Evolutionary conservation across 1,140 invertebrate genomes (phyloP).

Genomic region (Anoplolepis gracilipes): DNA sequence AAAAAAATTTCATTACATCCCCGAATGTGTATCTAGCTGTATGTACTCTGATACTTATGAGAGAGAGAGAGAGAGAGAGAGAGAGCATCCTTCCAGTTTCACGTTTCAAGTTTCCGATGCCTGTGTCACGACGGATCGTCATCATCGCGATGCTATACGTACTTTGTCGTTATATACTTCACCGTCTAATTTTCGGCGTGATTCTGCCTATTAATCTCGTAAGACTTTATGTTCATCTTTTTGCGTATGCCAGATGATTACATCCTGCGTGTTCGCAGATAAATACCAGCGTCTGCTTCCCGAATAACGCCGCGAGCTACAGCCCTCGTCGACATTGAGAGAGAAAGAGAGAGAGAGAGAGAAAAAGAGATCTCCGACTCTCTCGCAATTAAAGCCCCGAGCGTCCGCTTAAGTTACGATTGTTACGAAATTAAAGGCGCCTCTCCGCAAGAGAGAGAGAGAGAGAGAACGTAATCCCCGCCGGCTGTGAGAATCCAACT

Average conservation of each 20-base stretch:
- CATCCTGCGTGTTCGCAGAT: slow-evolving; percentile 28
- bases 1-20: not conserved
- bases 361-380: not conserved
- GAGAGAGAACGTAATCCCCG: slow-evolving; percentile 15
- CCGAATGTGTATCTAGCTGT: too few relatives aligned
- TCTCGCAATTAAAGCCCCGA: slow-evolving; percentile 43
- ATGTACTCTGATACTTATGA: not conserved
- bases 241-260: slow-evolving; percentile 31
- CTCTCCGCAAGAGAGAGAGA: not conserved
- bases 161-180: not conserved
- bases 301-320: slow-evolving; percentile 39
- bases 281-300: slow-evolving; percentile 41
- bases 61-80: too few relatives aligned
- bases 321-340: slow-evolving; percentile 11
- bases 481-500: not conserved
- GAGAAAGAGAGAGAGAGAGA: not conserved
- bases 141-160: not conserved
- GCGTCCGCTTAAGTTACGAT: slow-evolving; percentile 47
- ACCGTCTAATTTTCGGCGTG: slow-evolving; percentile 10
- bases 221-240: slow-evolving; percentile 19
- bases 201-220: slow-evolving; percentile 34
- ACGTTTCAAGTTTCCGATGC: not conserved
- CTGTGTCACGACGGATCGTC: too few relatives aligned
- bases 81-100: not conserved
- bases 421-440: slow-evolving; percentile 48